phyloP scores from a whole-genome alignment of 2,888 invertebrate species.

The Melanchra persicariae region DNA sequence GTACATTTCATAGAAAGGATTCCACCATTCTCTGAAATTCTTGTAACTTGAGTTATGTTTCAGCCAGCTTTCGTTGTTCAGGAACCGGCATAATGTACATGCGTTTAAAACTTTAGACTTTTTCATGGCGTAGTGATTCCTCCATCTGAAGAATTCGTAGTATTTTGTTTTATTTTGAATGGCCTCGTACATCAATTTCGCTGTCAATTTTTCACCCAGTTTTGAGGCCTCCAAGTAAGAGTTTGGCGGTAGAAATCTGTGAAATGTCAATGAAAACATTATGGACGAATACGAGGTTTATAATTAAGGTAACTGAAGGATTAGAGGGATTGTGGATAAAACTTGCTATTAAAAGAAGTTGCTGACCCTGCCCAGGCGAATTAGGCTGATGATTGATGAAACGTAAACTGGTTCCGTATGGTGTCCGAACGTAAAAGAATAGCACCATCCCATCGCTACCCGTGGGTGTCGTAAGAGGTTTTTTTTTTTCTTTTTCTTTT shows the following conservation, averaged over 20 bases:
- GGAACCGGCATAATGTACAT: constrained; percentile 74
- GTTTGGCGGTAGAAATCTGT: constrained; percentile 76
- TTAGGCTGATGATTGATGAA: too few species aligned
- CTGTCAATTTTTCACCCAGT: constrained; percentile 69
- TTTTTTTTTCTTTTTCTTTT: too few species aligned
- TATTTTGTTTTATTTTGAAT: constrained; percentile 72
- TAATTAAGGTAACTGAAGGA: too few species aligned
- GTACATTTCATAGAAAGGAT: constrained; percentile 67
- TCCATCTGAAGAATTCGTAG: constrained; percentile 81
- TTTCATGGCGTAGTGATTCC: constrained; percentile 75
- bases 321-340: background rate
- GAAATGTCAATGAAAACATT: constrained; percentile 30
- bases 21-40: constrained; percentile 82
- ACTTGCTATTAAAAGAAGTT: background rate
- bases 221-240: constrained; percentile 76
- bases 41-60: constrained; percentile 60
- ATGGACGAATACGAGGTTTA: background rate
- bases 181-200: constrained; percentile 72
- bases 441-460: too few species aligned
- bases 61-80: constrained; percentile 76
- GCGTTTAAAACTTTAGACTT: constrained; percentile 71
- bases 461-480: too few species aligned
- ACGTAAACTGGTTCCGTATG: too few species aligned
- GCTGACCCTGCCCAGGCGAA: background rate
- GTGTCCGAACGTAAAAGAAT: too few species aligned